phyloP scores from a whole-genome alignment of 2,888 invertebrate genomes.

The Trichacis sp. region DNA sequence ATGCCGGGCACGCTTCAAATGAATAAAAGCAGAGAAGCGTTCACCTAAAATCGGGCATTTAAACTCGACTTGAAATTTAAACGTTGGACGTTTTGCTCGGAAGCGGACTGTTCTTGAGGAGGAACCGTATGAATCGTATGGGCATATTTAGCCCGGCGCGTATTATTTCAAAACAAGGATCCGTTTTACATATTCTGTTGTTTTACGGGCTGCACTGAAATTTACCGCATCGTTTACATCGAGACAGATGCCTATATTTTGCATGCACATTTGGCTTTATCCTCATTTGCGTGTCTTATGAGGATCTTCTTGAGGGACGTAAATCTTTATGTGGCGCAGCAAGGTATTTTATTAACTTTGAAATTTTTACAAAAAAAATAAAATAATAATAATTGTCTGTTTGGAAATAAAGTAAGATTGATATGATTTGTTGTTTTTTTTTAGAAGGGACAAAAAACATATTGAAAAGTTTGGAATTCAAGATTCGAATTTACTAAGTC shows the following conservation, averaged over 20 bases:
- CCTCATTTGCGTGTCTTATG: slow-evolving; percentile 32
- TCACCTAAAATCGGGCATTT: slow-evolving; percentile 47
- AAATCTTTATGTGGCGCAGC: no score
- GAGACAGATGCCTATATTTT: slow-evolving; percentile 6
- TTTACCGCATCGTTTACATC: slow-evolving; percentile 45
- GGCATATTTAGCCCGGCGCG: slow-evolving; percentile 54
- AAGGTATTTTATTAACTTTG: no score
- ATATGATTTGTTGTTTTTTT: neutral
- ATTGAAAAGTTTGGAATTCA: no score
- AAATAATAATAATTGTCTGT: no score
- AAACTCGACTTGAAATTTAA: slow-evolving; percentile 46
- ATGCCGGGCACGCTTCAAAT: slow-evolving; percentile 43
- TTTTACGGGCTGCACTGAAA: slow-evolving; percentile 42
- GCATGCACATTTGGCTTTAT: slow-evolving; percentile 28
- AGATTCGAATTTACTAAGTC: no score
- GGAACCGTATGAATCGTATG: slow-evolving; percentile 53
- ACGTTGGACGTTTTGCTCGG: slow-evolving; percentile 45
- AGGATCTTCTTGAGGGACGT: neutral
- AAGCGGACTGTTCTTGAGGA: slow-evolving; percentile 48
- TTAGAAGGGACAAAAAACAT: no score
- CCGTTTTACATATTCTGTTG: slow-evolving; percentile 38
- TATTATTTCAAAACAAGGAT: slow-evolving; percentile 56
- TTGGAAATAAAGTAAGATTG: no score
- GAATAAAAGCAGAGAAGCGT: slow-evolving; percentile 45
- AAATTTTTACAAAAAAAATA: no score